A percentile compares a stretch with the other conserved stretches of the same genome.
Evolutionary conservation across 2,797 vertebrate genomes (phyloP).

Genomic region (Tachyglossus aculeatus): DNA sequence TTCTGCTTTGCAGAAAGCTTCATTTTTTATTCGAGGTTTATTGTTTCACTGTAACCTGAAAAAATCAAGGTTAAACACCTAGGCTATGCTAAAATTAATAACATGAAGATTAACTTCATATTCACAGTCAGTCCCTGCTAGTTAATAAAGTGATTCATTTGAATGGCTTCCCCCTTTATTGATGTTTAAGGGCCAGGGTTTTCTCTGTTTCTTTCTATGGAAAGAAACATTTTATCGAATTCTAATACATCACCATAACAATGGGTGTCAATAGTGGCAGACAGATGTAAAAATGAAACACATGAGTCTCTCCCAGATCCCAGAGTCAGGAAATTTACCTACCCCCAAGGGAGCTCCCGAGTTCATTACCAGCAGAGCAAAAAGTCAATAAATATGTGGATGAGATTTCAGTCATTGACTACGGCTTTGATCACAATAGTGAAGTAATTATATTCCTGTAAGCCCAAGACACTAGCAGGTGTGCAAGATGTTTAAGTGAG

Average conservation of each 20-base stretch:
- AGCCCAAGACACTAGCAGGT: too few relatives aligned
- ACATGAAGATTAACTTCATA: conserved; percentile 1
- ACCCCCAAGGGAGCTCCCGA: conserved; percentile 33
- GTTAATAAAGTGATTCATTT: conserved; percentile 48
- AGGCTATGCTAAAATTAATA: conserved; percentile 23
- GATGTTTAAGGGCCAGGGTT: not conserved
- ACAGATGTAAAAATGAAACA: conserved; percentile 19
- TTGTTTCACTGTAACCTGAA: conserved; percentile 6
- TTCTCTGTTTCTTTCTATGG: conserved; percentile 19
- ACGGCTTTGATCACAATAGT: not conserved
- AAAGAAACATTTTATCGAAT: conserved; percentile 33
- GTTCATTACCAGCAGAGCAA: conserved; percentile 40
- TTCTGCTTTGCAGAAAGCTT: not conserved
- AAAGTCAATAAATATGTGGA: conserved; percentile 38
- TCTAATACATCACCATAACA: conserved; percentile 27
- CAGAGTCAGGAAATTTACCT: conserved; percentile 19
- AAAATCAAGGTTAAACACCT: conserved; percentile 18
- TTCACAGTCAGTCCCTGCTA: not conserved
- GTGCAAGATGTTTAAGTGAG: too few relatives aligned
- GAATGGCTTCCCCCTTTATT: conserved; percentile 10
- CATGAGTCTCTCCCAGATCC: not conserved
- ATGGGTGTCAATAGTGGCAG: not conserved
- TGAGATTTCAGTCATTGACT: conserved; percentile 44
- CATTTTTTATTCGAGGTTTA: not conserved
- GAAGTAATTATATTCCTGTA: not conserved